phyloP scores from a whole-genome alignment of 2,113 vertebrate species.

The Chaetodon auriga region DNA sequence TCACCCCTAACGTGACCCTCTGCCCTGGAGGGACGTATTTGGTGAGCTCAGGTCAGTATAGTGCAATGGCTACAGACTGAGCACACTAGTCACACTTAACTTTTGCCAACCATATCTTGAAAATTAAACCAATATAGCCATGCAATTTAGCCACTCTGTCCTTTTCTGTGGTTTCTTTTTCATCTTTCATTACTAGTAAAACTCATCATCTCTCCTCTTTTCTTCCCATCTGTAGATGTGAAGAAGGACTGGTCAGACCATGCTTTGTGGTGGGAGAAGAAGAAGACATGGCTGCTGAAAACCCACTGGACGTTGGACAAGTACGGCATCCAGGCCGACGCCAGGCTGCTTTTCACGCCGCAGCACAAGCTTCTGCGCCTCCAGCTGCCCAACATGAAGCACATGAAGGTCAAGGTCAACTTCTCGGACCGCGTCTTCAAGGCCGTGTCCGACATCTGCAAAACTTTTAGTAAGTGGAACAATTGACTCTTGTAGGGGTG shows the following conservation, averaged over 20 bases:
- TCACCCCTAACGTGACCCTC: conserved; percentile 43
- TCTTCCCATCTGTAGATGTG: conserved; percentile 85
- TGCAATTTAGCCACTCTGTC: too few species aligned
- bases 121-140: neutral
- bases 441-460: conserved; percentile 98
- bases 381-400: conserved; percentile 99
- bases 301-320: conserved; percentile 99
- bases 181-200: neutral
- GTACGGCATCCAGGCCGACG: conserved; percentile 97
- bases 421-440: conserved; percentile 99
- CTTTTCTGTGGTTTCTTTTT: conserved; percentile 7
- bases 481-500: neutral
- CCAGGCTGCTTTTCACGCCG: conserved; percentile 96
- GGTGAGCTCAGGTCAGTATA: conserved; percentile 51
- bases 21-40: conserved; percentile 56
- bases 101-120: neutral
- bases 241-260: conserved; percentile 99
- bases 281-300: conserved; percentile 98
- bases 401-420: conserved; percentile 99
- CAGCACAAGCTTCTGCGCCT: conserved; percentile 98
- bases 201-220: neutral
- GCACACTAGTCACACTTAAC: conserved; percentile 28
- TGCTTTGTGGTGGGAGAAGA: conserved; percentile 99
- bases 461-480: conserved; percentile 96
- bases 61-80: conserved; percentile 23